phyloP scores from a whole-genome alignment of 1,140 invertebrate genomes.

The Steinernema feltiae region DNA sequence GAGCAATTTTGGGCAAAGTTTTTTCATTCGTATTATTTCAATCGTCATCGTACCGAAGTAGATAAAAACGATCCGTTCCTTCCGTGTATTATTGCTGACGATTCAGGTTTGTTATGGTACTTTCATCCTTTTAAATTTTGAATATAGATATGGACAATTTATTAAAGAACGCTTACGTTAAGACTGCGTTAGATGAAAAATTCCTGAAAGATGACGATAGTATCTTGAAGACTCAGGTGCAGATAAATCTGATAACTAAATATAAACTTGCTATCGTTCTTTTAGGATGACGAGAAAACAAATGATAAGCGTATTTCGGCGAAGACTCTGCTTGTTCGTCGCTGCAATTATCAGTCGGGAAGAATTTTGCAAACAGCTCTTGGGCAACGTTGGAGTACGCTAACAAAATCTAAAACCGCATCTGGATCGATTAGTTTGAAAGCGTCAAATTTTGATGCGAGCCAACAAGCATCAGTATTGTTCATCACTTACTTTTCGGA shows the following conservation, averaged over 20 bases:
- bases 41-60: neutral
- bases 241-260: neutral
- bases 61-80: neutral
- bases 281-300: neutral
- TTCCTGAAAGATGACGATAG: neutral
- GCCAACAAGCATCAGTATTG: neutral
- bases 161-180: neutral
- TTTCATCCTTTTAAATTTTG: neutral
- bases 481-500: too few species aligned
- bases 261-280: neutral
- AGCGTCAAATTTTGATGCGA: neutral
- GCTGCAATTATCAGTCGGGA: neutral
- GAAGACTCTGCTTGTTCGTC: neutral
- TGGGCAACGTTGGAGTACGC: neutral
- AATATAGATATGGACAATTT: neutral
- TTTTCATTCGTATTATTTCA: conserved; percentile 4
- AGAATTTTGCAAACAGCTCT: neutral
- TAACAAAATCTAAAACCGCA: neutral
- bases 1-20: neutral
- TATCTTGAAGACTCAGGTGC: neutral
- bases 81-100: neutral
- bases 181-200: neutral
- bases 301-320: neutral
- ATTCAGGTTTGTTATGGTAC: neutral
- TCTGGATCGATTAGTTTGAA: neutral